These are phyloP conservation scores for Metacarcinus magister DNA, from an alignment of 2,888 invertebrate genomes.

Conservation along the genomic window DNA sequence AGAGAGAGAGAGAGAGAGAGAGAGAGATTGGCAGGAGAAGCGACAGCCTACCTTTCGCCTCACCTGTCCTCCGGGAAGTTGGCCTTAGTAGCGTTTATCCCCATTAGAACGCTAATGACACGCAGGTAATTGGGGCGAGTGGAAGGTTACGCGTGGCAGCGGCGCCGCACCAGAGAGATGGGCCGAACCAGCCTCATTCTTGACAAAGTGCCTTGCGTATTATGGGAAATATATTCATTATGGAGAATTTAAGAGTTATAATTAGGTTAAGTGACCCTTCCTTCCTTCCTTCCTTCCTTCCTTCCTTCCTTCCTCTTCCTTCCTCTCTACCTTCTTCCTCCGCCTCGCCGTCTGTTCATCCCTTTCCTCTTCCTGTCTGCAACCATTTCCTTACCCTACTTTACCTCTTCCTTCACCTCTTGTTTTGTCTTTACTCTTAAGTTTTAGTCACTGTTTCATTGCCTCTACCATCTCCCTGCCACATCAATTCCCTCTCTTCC, in stretches of 20 bases:
- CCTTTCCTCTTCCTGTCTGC: not conserved
- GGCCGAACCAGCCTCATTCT: not conserved
- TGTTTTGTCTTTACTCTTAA: not conserved
- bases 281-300: not conserved
- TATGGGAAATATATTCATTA: not conserved
- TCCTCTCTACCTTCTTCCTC: not conserved
- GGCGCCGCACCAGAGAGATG: not conserved
- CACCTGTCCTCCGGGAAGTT: not conserved
- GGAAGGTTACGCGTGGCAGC: not conserved
- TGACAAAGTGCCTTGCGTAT: not conserved
- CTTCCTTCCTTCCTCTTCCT: not conserved
- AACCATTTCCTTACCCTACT: not conserved
- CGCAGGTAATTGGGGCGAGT: not conserved
- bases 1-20: not conserved
- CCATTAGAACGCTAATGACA: not conserved
- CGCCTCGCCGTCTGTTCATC: not conserved
- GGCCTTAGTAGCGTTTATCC: not conserved
- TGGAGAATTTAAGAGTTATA: not conserved
- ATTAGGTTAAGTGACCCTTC: not conserved
- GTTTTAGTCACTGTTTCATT: not conserved
- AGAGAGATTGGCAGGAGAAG: not conserved
- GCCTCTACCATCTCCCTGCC: not conserved
- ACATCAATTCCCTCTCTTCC: not conserved
- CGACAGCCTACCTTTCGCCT: not conserved
- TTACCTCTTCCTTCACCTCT: not conserved